phyloP scores from a whole-genome alignment of 2,888 invertebrate species.

The Ferrisia virgata region DNA sequence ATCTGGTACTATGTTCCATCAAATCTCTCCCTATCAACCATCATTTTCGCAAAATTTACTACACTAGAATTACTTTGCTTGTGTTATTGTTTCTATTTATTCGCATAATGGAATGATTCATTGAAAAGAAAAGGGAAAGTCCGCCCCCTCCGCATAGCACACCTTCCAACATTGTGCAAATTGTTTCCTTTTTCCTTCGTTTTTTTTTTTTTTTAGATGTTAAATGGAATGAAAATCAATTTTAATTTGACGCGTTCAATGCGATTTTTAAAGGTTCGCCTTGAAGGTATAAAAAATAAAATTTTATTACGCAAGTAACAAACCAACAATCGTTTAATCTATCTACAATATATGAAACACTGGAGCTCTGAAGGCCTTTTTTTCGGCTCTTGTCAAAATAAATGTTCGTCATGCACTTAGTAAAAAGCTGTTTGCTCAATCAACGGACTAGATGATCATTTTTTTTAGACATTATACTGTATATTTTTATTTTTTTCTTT shows the following conservation, averaged over 20 bases:
- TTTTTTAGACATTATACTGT: too few species aligned
- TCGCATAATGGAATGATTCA: neutral
- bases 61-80: neutral
- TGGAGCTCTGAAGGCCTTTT: too few species aligned
- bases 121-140: neutral
- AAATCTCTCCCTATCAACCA: neutral
- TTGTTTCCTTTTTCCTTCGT: too few species aligned
- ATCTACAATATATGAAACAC: too few species aligned
- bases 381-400: too few species aligned
- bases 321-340: too few species aligned
- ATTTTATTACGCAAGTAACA: neutral
- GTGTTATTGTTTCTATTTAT: neutral
- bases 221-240: conserved; percentile 16
- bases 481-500: too few species aligned
- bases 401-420: too few species aligned
- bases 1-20: neutral
- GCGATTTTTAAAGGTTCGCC: neutral
- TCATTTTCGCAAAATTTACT: neutral
- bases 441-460: too few species aligned
- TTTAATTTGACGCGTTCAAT: neutral
- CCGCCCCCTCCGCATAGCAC: neutral
- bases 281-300: neutral
- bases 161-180: neutral
- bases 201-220: neutral
- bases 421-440: too few species aligned